Conservation (phyloP, 2,888 invertebrate species). For the Agonopterix arenella region DNA sequence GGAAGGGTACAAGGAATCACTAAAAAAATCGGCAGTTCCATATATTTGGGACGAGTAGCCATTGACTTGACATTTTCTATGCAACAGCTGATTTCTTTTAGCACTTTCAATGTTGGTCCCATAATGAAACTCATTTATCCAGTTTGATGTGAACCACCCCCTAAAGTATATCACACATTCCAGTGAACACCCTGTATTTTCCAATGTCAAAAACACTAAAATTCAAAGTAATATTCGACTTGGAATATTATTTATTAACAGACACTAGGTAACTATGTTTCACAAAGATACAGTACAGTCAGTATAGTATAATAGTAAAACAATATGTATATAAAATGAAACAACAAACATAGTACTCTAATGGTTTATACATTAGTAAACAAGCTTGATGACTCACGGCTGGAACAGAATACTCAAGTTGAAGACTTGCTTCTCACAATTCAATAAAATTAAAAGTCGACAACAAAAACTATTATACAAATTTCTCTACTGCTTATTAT, state of each 20-base stretch:
- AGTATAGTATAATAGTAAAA: too few species aligned
- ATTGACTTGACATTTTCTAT: too few species aligned
- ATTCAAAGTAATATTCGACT: neutral
- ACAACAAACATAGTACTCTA: slow-evolving; percentile 33
- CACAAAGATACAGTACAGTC: slow-evolving; percentile 5
- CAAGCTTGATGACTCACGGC: slow-evolving; percentile 37
- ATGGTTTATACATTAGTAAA: slow-evolving; percentile 52
- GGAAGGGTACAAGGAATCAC: too few species aligned
- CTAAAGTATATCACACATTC: too few species aligned
- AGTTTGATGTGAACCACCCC: too few species aligned
- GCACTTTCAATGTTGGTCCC: too few species aligned
- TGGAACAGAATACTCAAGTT: slow-evolving; percentile 37
- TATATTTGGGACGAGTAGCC: too few species aligned
- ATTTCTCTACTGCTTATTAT: slow-evolving; percentile 58
- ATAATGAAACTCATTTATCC: too few species aligned
- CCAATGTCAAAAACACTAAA: neutral
- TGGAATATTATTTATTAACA: neutral
- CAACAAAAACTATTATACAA: slow-evolving; percentile 66
- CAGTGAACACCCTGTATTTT: slow-evolving; percentile 11
- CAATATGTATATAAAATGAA: slow-evolving; percentile 27
- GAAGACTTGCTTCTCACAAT: slow-evolving; percentile 42
- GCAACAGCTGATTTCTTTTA: too few species aligned
- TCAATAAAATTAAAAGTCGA: slow-evolving; percentile 47
- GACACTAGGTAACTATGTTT: neutral
- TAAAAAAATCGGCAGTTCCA: too few species aligned